Percentiles rank a stretch among this genome's conserved stretches.
These are phyloP conservation scores for Steromphala cineraria DNA, from an alignment of 2,888 invertebrate species.

Conservation along the genomic window DNA sequence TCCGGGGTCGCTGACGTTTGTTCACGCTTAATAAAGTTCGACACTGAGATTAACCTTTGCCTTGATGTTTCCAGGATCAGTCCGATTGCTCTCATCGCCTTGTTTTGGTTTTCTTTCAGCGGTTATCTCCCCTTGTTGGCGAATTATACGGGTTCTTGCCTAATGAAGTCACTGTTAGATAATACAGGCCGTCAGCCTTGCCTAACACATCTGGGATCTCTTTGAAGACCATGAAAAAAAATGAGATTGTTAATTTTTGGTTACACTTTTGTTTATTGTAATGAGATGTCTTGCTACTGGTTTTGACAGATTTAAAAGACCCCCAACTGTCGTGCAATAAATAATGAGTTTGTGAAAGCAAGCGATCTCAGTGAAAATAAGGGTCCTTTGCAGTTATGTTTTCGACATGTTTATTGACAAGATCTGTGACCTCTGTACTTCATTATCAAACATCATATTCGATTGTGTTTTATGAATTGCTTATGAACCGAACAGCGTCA, in stretches of 20 bases:
- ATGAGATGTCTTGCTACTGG: neutral
- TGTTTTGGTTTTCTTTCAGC: neutral
- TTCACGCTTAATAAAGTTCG: constrained; percentile 9
- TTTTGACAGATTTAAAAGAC: neutral
- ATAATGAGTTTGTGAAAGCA: no score
- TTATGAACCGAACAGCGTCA: no score
- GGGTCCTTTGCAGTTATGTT: no score
- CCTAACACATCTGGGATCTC: no score
- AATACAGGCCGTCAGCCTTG: no score
- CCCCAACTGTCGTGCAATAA: no score
- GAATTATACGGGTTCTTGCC: neutral
- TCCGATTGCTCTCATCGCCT: neutral
- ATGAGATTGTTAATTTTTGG: constrained; percentile 11
- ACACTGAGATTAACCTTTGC: constrained; percentile 17
- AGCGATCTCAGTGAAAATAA: no score
- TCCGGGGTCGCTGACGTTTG: constrained; percentile 11
- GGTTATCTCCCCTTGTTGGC: neutral
- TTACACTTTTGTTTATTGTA: constrained; percentile 13
- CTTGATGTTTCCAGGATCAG: constrained; percentile 2
- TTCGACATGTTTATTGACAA: no score
- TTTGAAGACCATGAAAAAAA: neutral
- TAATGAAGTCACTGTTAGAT: no score
- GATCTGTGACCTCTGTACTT: no score
- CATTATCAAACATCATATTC: no score
- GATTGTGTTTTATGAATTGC: no score